phyloP scores from a whole-genome alignment of 2,113 vertebrate genomes.

The Ceuthmochares aereus region DNA sequence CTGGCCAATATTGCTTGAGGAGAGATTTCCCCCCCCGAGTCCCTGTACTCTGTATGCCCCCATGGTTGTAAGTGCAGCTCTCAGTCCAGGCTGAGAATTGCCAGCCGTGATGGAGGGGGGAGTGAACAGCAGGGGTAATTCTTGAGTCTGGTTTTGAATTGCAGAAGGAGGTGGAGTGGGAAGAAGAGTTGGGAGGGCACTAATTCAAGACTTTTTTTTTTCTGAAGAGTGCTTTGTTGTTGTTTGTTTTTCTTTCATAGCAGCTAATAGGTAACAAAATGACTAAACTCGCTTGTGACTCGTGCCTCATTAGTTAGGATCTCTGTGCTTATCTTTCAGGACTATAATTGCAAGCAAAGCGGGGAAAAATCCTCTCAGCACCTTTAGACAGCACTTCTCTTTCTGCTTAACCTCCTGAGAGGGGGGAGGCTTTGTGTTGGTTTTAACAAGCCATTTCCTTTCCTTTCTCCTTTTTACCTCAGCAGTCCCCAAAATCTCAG shows the following conservation, averaged over 20 bases:
- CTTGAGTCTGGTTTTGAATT: not conserved
- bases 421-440: not conserved
- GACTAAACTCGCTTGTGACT: slow-evolving; percentile 25
- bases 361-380: not conserved
- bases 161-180: not conserved
- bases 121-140: not conserved
- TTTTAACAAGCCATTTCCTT: not conserved
- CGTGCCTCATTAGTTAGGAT: slow-evolving; percentile 21
- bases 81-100: not conserved
- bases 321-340: not conserved
- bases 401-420: not conserved
- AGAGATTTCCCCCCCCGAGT: not conserved
- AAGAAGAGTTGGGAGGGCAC: not conserved
- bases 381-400: not conserved
- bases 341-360: not conserved
- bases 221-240: not conserved
- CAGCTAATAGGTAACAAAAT: slow-evolving; percentile 27
- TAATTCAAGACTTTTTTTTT: not conserved
- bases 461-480: not conserved
- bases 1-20: not conserved
- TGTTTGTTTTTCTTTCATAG: slow-evolving; percentile 22
- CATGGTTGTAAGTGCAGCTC: not conserved
- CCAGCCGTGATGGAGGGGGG: not conserved
- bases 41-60: not conserved
- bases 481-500: not conserved